Evolutionary conservation across 1,140 invertebrate genomes (phyloP), one percentile per base, ranked within the genome.

Genomic region (Saccostrea echinata): DNA sequence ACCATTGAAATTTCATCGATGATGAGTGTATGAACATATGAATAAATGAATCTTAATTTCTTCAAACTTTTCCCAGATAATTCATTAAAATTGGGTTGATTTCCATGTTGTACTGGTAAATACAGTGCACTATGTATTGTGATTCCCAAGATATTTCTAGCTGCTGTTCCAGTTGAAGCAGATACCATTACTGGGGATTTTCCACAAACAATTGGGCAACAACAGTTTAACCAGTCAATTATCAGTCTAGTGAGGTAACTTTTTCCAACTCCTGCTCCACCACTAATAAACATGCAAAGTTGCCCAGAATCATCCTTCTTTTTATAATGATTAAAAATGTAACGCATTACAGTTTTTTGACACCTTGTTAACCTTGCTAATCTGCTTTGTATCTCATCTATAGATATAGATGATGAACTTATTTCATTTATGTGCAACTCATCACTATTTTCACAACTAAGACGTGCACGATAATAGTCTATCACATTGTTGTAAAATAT

Each of bases 261-360:
- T 81, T 88, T 90, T 18, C 89, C 89, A 18, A 86, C 84, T 0
- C 89, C 89, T 55, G 89, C 89, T 30, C 89, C 86, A 84, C 89
- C 89, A 82, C 52, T 53, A 53, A 53, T 53, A 53, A 53, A 53
- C 52, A 53, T 53, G 52, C 52, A 57, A 87, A 84, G 86, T 76
- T 84, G 81, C 33, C 68, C 81, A 30, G 57, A 82, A 9, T 55
- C 11, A 13, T 55, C 53, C 12, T 18, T 55, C 2, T 55, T 55
- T 55, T 55, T 6, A 55, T 55, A 55, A 55, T 55, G 53, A 18
- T 55, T 55, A 55, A 55, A 87, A 18, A 83, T 82, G 55, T 33
- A 87, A 21, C 27, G 82, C 81, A 89, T 71, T 51, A 68, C 84
- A 24, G 64, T 85, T 52, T 84, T 53, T 76, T 86, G 86, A 61